These are phyloP conservation scores for Junonia oenone DNA, from an alignment of 2,888 invertebrate genomes.

Conservation along the genomic window DNA sequence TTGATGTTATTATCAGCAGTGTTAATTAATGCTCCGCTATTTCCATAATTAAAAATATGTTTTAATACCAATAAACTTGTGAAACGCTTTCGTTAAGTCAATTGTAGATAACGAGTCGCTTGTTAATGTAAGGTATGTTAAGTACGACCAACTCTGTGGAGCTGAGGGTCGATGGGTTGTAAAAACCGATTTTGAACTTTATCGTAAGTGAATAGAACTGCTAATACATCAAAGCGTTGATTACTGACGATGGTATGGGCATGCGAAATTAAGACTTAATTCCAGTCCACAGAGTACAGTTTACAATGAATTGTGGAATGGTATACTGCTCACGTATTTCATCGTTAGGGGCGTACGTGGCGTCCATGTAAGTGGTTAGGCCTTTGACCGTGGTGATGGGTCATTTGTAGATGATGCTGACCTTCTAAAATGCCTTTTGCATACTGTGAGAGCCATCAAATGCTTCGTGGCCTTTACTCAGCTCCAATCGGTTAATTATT, in stretches of 20 bases:
- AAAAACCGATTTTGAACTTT: conserved; percentile 13
- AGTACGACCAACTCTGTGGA: conserved; percentile 16
- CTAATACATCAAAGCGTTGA: conserved; percentile 1
- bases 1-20: no score
- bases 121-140: conserved; percentile 18
- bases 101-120: conserved; percentile 18
- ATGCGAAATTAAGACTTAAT: conserved; percentile 7
- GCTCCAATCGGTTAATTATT: no score
- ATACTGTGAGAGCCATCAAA: background rate
- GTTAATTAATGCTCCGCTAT: no score
- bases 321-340: conserved; percentile 19
- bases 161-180: conserved; percentile 12
- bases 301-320: background rate
- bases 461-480: background rate
- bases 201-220: background rate
- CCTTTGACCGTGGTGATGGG: conserved; percentile 13
- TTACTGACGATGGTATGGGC: background rate
- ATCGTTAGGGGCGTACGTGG: conserved; percentile 12
- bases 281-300: background rate
- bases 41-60: background rate
- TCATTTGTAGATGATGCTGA: conserved; percentile 14
- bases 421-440: background rate
- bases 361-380: conserved; percentile 20
- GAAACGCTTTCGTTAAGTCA: conserved; percentile 10
- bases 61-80: background rate